These are phyloP conservation scores for Ectemnius continuus DNA, from an alignment of 2,888 invertebrate genomes.

Conservation along the genomic window DNA sequence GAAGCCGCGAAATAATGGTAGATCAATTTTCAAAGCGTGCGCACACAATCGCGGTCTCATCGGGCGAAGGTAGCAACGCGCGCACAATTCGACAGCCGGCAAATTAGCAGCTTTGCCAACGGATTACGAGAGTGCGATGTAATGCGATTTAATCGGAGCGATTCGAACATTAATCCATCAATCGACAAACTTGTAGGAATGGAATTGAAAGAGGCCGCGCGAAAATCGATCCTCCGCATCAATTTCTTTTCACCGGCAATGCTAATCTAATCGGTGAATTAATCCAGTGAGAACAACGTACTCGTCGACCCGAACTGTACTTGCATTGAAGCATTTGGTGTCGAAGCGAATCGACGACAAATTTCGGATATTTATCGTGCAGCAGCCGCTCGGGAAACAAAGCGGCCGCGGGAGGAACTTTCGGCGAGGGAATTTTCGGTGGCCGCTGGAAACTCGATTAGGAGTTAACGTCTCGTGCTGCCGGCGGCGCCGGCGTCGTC, in stretches of 20 bases:
- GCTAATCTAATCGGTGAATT: too few relatives aligned
- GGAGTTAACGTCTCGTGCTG: constrained; percentile 1
- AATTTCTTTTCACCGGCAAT: too few relatives aligned
- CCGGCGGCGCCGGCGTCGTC: too few relatives aligned
- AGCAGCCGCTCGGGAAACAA: neutral
- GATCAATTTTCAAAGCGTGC: constrained; percentile 4
- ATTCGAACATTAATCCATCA: neutral
- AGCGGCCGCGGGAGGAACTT: neutral
- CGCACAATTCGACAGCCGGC: constrained; percentile 44
- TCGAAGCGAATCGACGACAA: neutral
- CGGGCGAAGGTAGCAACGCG: constrained; percentile 39
- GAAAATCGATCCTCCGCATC: too few relatives aligned
- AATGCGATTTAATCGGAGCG: neutral
- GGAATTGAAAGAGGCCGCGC: too few relatives aligned
- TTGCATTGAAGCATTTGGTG: too few relatives aligned
- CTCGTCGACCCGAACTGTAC: too few relatives aligned
- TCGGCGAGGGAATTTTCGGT: neutral
- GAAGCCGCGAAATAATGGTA: constrained; percentile 3
- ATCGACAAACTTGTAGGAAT: too few relatives aligned
- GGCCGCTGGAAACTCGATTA: neutral
- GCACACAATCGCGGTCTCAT: neutral
- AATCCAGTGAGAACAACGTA: too few relatives aligned
- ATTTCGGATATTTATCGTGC: constrained; percentile 3
- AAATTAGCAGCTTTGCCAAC: constrained; percentile 45
- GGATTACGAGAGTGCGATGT: constrained; percentile 9